Base-by-base conservation (phyloP, 2,797 vertebrate genomes). In the Pseudomugil gertrudae region DNA sequence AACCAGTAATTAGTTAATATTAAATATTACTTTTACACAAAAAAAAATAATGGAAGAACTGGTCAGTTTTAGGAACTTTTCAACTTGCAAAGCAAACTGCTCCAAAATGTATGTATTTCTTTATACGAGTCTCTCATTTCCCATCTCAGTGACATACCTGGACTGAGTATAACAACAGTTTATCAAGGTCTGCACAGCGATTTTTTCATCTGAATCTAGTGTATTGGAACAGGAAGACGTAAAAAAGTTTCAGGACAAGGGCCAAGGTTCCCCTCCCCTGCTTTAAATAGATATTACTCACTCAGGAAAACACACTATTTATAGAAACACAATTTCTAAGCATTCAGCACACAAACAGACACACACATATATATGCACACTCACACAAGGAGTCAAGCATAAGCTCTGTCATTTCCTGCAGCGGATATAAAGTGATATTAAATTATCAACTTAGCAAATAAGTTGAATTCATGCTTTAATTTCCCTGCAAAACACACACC, bases 391-490 rank as follows among this genome's bases (percentile, higher is more conserved):
- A 71, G 35, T 57, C 10, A 24, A 58, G 59, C 54, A 59, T 84
- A 81, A 88, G 83, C 86, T 74, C 70, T 59, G 82, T 81, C 73
- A 90, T 92, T 90, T 90, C 90, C 90, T 88, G 88, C 68, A 66
- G 86, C 73, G 83, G 88, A 91, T 85, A 87, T 86, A 87, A 83
- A 85, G 69, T 68, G 79, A 84, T 76, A 80, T 81, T 79, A 84
- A 90, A 90, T 91, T 86, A 89, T 87, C 72, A 80, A 80, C 67
- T 81, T 21, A 35, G 79, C 87, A 90, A 88, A 87, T 74, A 88
- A 79, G 78, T 89, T 83, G 43, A 79, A 87, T 85, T 88, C 76
- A 79, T 76, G 74, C 66, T 90, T 86, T 86, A 86, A 89, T 92
- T 89, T 90, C 87, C 85, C 88, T 60, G 62, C 38, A 79, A 83